These are phyloP conservation scores for Melieria omissa DNA, from an alignment of 2,888 invertebrate species.

Conservation along the genomic window DNA sequence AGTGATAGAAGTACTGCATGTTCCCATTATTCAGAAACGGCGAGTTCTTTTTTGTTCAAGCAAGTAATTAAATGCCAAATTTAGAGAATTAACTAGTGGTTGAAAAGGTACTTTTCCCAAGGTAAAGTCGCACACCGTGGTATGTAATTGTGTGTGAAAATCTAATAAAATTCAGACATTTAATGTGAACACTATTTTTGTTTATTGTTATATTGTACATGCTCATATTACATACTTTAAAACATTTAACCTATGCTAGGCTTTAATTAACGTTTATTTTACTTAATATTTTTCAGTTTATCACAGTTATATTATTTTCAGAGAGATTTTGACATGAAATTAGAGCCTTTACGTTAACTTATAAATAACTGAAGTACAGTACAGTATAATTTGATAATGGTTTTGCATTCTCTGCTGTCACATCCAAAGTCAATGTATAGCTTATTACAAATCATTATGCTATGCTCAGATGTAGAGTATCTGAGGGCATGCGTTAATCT, in stretches of 20 bases:
- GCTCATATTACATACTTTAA: slow-evolving; percentile 2
- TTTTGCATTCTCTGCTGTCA: slow-evolving; percentile 8
- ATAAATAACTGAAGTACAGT: not conserved
- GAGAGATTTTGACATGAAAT: slow-evolving; percentile 19
- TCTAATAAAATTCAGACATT: too few species aligned
- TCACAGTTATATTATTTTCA: slow-evolving; percentile 26
- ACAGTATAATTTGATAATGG: slow-evolving; percentile 9
- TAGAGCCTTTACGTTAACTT: slow-evolving; percentile 5
- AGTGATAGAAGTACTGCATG: too few species aligned
- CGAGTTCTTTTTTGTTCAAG: too few species aligned
- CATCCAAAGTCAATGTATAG: not conserved
- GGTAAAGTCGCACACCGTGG: too few species aligned
- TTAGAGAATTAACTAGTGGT: too few species aligned
- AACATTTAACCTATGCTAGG: slow-evolving; percentile 1
- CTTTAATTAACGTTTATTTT: slow-evolving; percentile 9
- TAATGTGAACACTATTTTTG: not conserved
- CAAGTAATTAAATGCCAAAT: too few species aligned
- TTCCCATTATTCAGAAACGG: too few species aligned
- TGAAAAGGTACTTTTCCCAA: too few species aligned
- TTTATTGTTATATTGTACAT: not conserved
- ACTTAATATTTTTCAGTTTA: slow-evolving; percentile 17
- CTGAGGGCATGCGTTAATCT: not conserved
- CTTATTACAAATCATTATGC: not conserved
- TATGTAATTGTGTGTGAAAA: too few species aligned
- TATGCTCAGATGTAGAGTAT: slow-evolving; percentile 12